A percentile compares a stretch with the other conserved stretches of the same genome.
phyloP scores from a whole-genome alignment of 2,888 invertebrate genomes.

The Pristionchus entomophagus region DNA sequence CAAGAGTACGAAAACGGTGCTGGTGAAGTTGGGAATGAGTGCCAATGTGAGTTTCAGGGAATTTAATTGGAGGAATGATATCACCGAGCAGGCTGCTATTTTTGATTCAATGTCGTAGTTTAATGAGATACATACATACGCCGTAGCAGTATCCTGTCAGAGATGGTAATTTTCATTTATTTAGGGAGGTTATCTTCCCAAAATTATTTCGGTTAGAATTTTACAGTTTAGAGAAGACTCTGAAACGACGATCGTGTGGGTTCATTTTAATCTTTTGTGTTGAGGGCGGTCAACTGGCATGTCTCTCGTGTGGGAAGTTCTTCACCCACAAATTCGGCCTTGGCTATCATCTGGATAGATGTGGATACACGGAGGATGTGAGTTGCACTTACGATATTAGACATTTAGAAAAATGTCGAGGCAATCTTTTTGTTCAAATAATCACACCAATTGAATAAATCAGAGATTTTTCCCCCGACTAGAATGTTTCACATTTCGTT shows the following conservation, averaged over 20 bases:
- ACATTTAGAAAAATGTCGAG: neutral
- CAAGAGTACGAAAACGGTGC: slow-evolving; percentile 16
- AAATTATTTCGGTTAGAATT: too few relatives aligned
- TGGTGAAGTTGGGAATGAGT: slow-evolving; percentile 11
- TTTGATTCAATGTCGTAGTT: too few relatives aligned
- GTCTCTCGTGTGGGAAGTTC: slow-evolving; percentile 36
- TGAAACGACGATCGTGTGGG: too few relatives aligned
- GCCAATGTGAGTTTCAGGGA: slow-evolving; percentile 23
- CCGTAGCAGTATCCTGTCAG: too few relatives aligned
- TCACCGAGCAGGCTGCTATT: neutral
- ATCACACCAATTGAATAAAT: too few relatives aligned
- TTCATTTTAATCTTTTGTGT: neutral
- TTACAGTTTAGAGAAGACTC: too few relatives aligned
- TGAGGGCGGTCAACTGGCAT: slow-evolving; percentile 38
- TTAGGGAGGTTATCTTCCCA: too few relatives aligned
- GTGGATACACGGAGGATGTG: slow-evolving; percentile 37
- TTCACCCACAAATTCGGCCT: slow-evolving; percentile 28
- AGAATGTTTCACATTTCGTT: too few relatives aligned
- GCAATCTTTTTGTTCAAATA: too few relatives aligned
- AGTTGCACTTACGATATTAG: neutral
- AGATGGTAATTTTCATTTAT: too few relatives aligned
- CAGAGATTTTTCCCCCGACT: too few relatives aligned
- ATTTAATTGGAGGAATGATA: neutral
- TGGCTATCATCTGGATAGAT: slow-evolving; percentile 19
- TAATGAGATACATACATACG: too few relatives aligned